Conservation (phyloP, 2,888 invertebrate species). For the Byasa hedistus region DNA sequence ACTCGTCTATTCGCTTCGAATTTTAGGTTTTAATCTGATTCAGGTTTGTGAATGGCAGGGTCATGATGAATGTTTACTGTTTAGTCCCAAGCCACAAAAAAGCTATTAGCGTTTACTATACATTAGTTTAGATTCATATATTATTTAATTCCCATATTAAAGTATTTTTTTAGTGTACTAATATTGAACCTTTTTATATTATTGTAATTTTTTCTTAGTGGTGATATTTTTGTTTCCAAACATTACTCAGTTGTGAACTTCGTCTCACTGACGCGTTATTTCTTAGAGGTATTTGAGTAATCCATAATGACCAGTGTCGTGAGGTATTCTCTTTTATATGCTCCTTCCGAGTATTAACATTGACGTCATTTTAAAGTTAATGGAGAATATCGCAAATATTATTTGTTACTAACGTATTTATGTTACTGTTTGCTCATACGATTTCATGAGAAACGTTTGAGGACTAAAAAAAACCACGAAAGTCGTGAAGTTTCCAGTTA, state of each 20-base stretch:
- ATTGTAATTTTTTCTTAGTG: too few relatives aligned
- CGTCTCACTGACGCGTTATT: background rate
- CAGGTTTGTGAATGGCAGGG: too few relatives aligned
- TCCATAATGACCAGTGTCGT: background rate
- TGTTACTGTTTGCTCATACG: background rate
- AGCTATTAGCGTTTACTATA: too few relatives aligned
- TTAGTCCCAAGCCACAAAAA: too few relatives aligned
- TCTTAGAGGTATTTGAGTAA: background rate
- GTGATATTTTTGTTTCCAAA: too few relatives aligned
- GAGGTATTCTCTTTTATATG: background rate
- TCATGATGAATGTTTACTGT: too few relatives aligned
- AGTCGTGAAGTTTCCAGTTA: background rate
- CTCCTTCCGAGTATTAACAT: slow-evolving; percentile 7
- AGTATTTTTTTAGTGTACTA: too few relatives aligned
- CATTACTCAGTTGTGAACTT: background rate
- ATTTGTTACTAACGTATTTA: background rate
- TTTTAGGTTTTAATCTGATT: too few relatives aligned
- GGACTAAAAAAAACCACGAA: background rate
- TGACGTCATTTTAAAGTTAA: slow-evolving; percentile 11
- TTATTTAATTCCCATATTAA: too few relatives aligned
- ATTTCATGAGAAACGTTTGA: background rate
- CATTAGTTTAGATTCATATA: too few relatives aligned
- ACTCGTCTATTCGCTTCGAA: too few relatives aligned
- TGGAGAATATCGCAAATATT: background rate
- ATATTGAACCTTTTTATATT: too few relatives aligned